These are phyloP conservation scores for Bombus affinis DNA, from an alignment of 1,140 invertebrate genomes.

Conservation along the genomic window DNA sequence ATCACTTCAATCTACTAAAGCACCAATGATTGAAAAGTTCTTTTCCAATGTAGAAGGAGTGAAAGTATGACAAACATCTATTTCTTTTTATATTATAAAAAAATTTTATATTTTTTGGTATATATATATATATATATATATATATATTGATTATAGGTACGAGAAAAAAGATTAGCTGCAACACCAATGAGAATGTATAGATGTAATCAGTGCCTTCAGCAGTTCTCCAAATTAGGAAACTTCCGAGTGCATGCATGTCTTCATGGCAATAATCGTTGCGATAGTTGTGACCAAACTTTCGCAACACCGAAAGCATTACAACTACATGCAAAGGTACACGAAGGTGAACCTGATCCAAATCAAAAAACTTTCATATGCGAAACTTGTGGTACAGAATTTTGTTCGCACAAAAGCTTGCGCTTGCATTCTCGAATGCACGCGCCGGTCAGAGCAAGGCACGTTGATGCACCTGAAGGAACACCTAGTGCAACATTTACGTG, in stretches of 20 bases:
- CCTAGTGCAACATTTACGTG: conserved; percentile 77
- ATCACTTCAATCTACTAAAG: conserved; percentile 66
- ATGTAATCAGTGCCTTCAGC: conserved; percentile 77
- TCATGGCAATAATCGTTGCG: conserved; percentile 76
- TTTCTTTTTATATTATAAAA: not conserved
- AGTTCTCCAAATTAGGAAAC: conserved; percentile 76
- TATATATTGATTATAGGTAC: conserved; percentile 58
- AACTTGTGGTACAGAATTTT: conserved; percentile 86
- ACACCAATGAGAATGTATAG: conserved; percentile 72
- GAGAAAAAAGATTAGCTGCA: conserved; percentile 71
- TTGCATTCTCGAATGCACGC: conserved; percentile 89
- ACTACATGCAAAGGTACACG: conserved; percentile 76
- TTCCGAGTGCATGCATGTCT: conserved; percentile 77
- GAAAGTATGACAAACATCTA: conserved; percentile 65
- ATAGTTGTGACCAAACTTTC: conserved; percentile 77
- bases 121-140: too few species aligned
- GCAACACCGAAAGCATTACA: conserved; percentile 77
- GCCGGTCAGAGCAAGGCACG: conserved; percentile 84
- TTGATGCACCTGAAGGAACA: conserved; percentile 82
- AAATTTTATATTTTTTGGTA: not conserved
- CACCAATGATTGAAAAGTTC: conserved; percentile 81
- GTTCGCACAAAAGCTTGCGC: conserved; percentile 86
- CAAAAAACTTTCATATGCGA: conserved; percentile 82
- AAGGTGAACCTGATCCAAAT: conserved; percentile 66
- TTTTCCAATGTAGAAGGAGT: conserved; percentile 80